Conservation (phyloP, 1,140 invertebrate species). For the Drosophila novamexicana region DNA sequence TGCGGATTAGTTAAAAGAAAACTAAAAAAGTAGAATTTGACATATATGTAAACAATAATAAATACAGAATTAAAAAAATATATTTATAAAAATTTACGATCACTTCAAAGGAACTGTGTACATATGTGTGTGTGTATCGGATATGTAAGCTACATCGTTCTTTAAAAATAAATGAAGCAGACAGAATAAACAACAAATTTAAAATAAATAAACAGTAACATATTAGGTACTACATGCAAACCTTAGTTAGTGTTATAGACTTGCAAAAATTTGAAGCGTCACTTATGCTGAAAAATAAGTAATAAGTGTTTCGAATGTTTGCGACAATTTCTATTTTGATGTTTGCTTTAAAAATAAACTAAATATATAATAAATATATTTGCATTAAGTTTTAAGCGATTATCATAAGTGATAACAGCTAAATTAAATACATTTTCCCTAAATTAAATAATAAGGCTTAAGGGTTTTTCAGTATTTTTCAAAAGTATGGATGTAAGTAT, state of each 20-base stretch:
- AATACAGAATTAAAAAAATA: conserved; percentile 1
- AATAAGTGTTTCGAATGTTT: conserved; percentile 32
- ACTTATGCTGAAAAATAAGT: conserved; percentile 38
- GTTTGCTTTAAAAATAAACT: conserved; percentile 34
- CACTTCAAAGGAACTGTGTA: conserved; percentile 46
- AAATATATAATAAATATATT: conserved; percentile 46
- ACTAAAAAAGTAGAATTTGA: conserved; percentile 19
- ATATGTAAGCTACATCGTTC: conserved; percentile 45
- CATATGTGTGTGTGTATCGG: conserved; percentile 51
- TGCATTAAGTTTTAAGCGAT: conserved; percentile 65
- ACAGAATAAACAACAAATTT: neutral
- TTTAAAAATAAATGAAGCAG: conserved; percentile 16
- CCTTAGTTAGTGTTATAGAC: conserved; percentile 66
- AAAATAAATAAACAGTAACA: conserved; percentile 26
- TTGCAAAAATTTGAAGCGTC: conserved; percentile 49
- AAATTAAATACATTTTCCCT: conserved; percentile 72
- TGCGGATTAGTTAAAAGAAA: neutral
- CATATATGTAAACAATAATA: conserved; percentile 36
- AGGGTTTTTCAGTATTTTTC: neutral
- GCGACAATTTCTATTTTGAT: conserved; percentile 37
- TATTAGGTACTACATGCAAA: conserved; percentile 19
- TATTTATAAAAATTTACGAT: neutral
- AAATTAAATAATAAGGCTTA: conserved; percentile 28
- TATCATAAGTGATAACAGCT: conserved; percentile 57
- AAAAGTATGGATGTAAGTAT: neutral